Evolutionary conservation across 53 echinoderm and acorn worm species (phyloP), one percentile per base, ranked within the genome.

Genomic region (Holothuria scabra): DNA sequence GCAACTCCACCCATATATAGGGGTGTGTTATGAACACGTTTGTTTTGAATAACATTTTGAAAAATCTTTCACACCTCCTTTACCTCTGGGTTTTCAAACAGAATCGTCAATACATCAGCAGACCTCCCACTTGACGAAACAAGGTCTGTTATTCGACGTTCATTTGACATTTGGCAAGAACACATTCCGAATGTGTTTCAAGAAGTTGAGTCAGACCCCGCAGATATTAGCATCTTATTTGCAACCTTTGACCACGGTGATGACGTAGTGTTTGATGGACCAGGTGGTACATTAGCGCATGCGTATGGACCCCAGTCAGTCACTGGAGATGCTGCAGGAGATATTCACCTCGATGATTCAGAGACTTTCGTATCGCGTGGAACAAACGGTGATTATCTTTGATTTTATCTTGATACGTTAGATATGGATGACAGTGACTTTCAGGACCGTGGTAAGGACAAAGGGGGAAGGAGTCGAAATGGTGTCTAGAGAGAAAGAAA

Each of bases 281-380:
- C 79, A 1, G 85, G 89, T n/a, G 83, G 89, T 5, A 85, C 85
- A 2, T 57, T 91, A 8, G 95, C 95, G 23, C 95, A 95, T 61
- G 95, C 95, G 28, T 95, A 85, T 81, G 74, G 88, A 5, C 93
- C 95, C 0, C 85, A 91, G 68, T 74, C 65, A 46, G 84, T 64
- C 29, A 69, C 59, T 38, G 93, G 87, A 1, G 89, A 92, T 19
- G 59, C 92, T 8, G 92, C 90, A 30, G 95, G 95, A 2, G 95
- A 95, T 56, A 85, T 93, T 29, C 95, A 95, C 55, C 93, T 95
- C 65, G 95, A 95, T 34, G 95, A 91, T 56, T 88, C 84, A 13
- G 95, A 95, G 62, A 37, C 64, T 0, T 95, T 87, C 52, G 18
- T 52, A 1, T 52, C 52, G 14, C 14, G 52, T 52, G 52, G 52